Conservation (phyloP, 2,113 vertebrate genomes). For the Pelusios castaneus region DNA sequence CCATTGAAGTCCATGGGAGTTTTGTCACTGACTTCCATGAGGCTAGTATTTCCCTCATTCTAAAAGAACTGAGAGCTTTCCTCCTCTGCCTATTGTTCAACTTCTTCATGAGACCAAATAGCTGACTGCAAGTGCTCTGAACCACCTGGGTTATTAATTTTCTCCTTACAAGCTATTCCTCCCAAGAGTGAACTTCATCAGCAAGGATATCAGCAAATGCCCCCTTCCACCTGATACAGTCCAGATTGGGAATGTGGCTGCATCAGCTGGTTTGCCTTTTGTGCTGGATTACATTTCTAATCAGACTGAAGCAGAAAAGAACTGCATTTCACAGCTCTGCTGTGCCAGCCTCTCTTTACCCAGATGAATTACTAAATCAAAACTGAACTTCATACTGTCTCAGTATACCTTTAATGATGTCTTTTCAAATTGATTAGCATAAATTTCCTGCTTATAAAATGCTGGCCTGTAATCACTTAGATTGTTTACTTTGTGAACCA, state of each 20-base stretch:
- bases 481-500: constrained; percentile 25
- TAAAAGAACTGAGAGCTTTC: not conserved
- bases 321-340: not conserved
- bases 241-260: constrained; percentile 37
- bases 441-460: constrained; percentile 50
- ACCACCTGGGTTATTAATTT: not conserved
- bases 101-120: not conserved
- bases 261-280: constrained; percentile 17
- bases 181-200: constrained; percentile 13
- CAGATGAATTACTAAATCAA: constrained; percentile 32
- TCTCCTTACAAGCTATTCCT: not conserved
- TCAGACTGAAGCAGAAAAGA: constrained; percentile 31
- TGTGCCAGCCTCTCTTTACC: constrained; percentile 48
- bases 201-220: constrained; percentile 20
- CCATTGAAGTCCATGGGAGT: not conserved
- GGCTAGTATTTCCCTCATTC: not conserved
- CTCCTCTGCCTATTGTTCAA: not conserved
- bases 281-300: constrained; percentile 50
- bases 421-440: constrained; percentile 52
- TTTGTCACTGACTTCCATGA: not conserved
- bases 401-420: constrained; percentile 44
- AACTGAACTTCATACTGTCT: constrained; percentile 53
- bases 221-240: constrained; percentile 13
- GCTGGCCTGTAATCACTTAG: constrained; percentile 41
- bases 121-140: not conserved